phyloP scores from a whole-genome alignment of 1,140 invertebrate species.

The Streblospio benedicti region DNA sequence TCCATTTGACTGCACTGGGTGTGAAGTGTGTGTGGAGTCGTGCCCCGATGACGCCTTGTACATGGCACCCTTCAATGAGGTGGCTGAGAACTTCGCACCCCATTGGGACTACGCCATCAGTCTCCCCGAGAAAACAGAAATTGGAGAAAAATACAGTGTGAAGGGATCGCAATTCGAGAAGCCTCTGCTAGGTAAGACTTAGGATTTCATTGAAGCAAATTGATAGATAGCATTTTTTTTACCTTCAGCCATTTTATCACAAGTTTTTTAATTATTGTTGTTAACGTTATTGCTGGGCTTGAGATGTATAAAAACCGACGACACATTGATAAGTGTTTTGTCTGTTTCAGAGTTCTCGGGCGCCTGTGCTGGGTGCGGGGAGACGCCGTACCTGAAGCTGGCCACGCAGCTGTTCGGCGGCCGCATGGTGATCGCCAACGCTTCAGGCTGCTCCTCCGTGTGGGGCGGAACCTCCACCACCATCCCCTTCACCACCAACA shows the following conservation, averaged over 20 bases:
- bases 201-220: too few species aligned
- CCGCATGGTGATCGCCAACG: constrained; percentile 20
- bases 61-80: constrained; percentile 20
- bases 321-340: too few species aligned
- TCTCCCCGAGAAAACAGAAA: constrained; percentile 10
- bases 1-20: constrained; percentile 18
- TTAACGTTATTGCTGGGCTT: too few species aligned
- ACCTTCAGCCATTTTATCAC: too few species aligned
- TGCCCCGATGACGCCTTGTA: constrained; percentile 20
- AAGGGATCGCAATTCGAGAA: constrained; percentile 18
- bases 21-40: constrained; percentile 17
- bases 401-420: constrained; percentile 19
- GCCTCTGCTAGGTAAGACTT: too few species aligned
- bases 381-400: constrained; percentile 20
- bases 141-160: constrained; percentile 18
- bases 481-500: constrained; percentile 18
- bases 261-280: too few species aligned
- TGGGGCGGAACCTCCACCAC: constrained; percentile 18
- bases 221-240: too few species aligned
- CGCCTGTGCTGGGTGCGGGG: constrained; percentile 19
- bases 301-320: too few species aligned
- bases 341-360: constrained; percentile 21
- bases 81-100: constrained; percentile 13
- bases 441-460: constrained; percentile 20
- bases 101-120: constrained; percentile 20